Conservation (phyloP, 1,140 invertebrate genomes). For the Microplitis demolitor region DNA sequence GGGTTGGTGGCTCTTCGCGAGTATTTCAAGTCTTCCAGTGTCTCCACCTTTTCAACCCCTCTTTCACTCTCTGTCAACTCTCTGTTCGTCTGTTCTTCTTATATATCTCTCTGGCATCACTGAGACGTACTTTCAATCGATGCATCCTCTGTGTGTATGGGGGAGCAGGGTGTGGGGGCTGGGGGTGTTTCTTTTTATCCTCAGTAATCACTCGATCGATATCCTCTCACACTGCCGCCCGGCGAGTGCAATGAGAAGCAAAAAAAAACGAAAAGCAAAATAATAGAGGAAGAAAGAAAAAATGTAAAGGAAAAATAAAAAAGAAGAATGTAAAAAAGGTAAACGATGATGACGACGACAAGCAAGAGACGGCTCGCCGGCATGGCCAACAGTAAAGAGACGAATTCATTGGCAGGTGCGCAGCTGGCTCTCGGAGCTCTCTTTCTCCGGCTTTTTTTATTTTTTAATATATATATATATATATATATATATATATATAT, state of each 20-base stretch:
- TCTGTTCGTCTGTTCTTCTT: not conserved
- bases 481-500: not conserved
- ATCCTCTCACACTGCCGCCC: not conserved
- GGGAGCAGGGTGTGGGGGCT: too few relatives aligned
- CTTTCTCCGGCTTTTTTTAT: constrained; percentile 7
- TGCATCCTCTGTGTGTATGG: not conserved
- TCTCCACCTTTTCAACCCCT: not conserved
- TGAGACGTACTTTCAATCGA: constrained; percentile 20
- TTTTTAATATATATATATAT: constrained; percentile 13
- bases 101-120: not conserved
- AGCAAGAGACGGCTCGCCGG: too few relatives aligned
- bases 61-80: not conserved
- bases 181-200: constrained; percentile 18
- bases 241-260: not conserved
- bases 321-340: not conserved
- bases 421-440: constrained; percentile 20
- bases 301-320: not conserved
- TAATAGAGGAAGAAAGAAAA: not conserved
- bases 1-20: not conserved
- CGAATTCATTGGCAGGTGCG: constrained; percentile 33
- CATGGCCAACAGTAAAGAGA: constrained; percentile 10
- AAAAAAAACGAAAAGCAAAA: not conserved
- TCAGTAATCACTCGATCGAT: constrained; percentile 32
- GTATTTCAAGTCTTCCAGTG: not conserved
- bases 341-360: too few relatives aligned